A percentile compares a stretch with the other conserved stretches of the same genome.
Evolutionary conservation across 2,113 vertebrate genomes (phyloP).

Genomic region (Catharus bicknelli): DNA sequence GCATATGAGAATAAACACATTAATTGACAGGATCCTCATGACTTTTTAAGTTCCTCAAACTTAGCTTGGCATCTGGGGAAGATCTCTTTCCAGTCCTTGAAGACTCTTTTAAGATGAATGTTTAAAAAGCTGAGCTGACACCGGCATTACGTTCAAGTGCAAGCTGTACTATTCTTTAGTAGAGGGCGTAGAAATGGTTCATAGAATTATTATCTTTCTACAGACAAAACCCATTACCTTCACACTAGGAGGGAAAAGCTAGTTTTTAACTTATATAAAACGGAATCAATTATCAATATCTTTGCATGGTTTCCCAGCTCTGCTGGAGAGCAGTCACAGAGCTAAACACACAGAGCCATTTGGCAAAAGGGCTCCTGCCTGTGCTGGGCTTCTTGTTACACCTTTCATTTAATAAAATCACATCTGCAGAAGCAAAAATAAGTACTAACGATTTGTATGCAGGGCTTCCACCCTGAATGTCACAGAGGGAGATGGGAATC

Average conservation of each 20-base stretch:
- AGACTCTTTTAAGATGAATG: slow-evolving; percentile 65
- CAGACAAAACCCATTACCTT: slow-evolving; percentile 66
- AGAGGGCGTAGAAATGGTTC: slow-evolving; percentile 52
- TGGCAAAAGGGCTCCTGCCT: slow-evolving; percentile 38
- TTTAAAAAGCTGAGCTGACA: slow-evolving; percentile 66
- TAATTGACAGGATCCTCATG: slow-evolving; percentile 77
- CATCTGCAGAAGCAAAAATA: slow-evolving; percentile 41
- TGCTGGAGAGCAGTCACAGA: slow-evolving; percentile 31
- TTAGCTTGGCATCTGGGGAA: slow-evolving; percentile 65
- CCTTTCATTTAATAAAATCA: slow-evolving; percentile 49
- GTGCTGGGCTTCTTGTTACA: slow-evolving; percentile 10
- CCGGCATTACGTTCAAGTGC: slow-evolving; percentile 42
- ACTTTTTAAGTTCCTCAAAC: slow-evolving; percentile 73
- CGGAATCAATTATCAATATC: slow-evolving; percentile 54
- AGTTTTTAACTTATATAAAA: slow-evolving; percentile 57
- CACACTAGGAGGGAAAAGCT: slow-evolving; percentile 65
- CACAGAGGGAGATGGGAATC: slow-evolving; percentile 26
- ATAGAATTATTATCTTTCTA: slow-evolving; percentile 61
- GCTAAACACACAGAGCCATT: slow-evolving; percentile 20
- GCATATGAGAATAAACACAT: slow-evolving; percentile 64
- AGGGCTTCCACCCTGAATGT: slow-evolving; percentile 12
- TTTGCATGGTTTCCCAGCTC: slow-evolving; percentile 63
- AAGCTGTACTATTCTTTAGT: slow-evolving; percentile 56
- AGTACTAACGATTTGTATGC: slow-evolving; percentile 17
- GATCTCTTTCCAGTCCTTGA: slow-evolving; percentile 70